These are phyloP conservation scores for Lithosia quadra DNA, from an alignment of 2,888 invertebrate species.

Conservation along the genomic window DNA sequence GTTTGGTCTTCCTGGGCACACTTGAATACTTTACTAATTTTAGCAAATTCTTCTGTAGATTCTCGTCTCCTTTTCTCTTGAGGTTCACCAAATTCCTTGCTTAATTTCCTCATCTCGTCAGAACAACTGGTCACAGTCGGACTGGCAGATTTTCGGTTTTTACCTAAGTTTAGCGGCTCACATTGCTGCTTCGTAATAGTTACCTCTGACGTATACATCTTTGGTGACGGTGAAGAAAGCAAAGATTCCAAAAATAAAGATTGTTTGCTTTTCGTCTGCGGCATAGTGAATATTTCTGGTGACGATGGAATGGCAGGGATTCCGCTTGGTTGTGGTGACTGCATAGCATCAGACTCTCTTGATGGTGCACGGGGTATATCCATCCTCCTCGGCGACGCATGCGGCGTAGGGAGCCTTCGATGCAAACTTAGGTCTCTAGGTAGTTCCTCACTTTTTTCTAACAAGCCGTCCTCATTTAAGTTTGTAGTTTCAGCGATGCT, in stretches of 20 bases:
- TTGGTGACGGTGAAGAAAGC: constrained; percentile 87
- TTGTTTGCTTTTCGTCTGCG: constrained; percentile 81
- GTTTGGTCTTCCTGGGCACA: constrained; percentile 62
- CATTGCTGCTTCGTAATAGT: constrained; percentile 87
- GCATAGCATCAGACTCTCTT: constrained; percentile 90
- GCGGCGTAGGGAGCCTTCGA: constrained; percentile 79
- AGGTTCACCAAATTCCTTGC: constrained; percentile 83
- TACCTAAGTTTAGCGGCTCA: constrained; percentile 90
- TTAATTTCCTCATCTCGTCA: constrained; percentile 89
- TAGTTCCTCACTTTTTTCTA: constrained; percentile 84
- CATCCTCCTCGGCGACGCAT: constrained; percentile 80
- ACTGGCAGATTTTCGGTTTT: constrained; percentile 89
- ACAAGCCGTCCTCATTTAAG: constrained; percentile 67
- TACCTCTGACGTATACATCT: constrained; percentile 87
- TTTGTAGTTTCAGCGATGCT: constrained; percentile 64
- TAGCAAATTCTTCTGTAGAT: constrained; percentile 72
- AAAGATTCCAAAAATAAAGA: constrained; percentile 88
- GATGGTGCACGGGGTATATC: constrained; percentile 88
- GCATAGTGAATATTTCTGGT: constrained; percentile 88
- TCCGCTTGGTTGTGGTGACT: constrained; percentile 91
- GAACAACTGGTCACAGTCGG: constrained; percentile 92
- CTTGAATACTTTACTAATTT: constrained; percentile 77
- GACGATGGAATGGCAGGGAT: constrained; percentile 90
- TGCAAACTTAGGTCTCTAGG: constrained; percentile 88
- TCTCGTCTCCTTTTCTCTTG: constrained; percentile 77